Conservation (phyloP, 2,888 invertebrate species). For the Buathra laborator region DNA sequence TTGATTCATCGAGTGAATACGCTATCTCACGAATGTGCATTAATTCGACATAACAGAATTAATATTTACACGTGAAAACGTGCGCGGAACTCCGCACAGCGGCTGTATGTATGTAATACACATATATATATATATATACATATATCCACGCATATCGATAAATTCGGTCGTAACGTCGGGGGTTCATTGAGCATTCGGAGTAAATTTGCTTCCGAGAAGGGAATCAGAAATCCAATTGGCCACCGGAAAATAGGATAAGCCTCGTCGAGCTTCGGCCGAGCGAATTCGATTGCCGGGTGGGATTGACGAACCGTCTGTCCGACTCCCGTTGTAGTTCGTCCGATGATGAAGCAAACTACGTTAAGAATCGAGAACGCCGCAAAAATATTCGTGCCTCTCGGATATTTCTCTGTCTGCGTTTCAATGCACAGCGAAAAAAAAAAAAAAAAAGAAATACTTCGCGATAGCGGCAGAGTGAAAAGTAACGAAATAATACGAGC, state of each 20-base stretch:
- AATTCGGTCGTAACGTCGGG: slow-evolving; percentile 3
- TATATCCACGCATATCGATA: neutral
- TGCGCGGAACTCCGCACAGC: neutral
- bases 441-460: neutral
- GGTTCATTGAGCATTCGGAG: neutral
- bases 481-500: neutral
- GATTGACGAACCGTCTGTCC: slow-evolving; percentile 58
- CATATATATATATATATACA: neutral
- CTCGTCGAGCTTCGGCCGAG: slow-evolving; percentile 24
- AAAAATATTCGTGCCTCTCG: neutral
- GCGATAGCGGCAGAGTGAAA: neutral
- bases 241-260: slow-evolving; percentile 27
- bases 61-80: neutral
- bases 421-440: neutral
- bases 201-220: slow-evolving; percentile 39
- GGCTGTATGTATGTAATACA: neutral
- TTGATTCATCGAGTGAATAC: neutral
- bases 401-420: neutral
- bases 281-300: slow-evolving; percentile 63
- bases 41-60: neutral
- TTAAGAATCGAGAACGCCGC: slow-evolving; percentile 46
- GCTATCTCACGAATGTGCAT: neutral
- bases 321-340: neutral
- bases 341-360: slow-evolving; percentile 48
- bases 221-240: slow-evolving; percentile 59